Evolutionary conservation across 2,797 vertebrate genomes (phyloP).

Genomic region (Gambusia yucatana): DNA sequence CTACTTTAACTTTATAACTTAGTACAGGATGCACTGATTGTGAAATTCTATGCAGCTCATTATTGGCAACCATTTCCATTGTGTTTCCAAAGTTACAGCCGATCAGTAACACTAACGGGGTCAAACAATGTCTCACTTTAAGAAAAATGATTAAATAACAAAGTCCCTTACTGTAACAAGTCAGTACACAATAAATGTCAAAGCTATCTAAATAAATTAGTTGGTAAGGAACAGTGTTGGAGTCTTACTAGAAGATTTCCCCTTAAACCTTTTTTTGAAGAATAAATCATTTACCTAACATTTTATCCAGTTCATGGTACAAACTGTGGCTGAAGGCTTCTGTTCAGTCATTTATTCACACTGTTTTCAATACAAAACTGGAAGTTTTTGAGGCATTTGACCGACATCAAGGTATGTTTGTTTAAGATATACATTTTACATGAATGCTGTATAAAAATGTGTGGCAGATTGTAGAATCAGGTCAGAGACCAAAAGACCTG

Average conservation of each 20-base stretch:
- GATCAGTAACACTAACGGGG: background rate
- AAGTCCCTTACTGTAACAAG: background rate
- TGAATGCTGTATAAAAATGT: background rate
- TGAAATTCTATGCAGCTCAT: background rate
- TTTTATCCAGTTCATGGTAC: background rate
- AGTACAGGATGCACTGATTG: background rate
- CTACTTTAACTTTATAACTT: background rate
- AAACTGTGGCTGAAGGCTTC: background rate
- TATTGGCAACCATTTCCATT: background rate
- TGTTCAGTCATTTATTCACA: background rate
- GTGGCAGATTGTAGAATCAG: background rate
- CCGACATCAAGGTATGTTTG: background rate
- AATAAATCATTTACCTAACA: background rate
- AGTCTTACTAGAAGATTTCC: background rate
- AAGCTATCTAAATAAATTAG: background rate
- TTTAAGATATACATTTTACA: background rate
- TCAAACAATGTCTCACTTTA: background rate
- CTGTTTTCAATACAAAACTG: background rate
- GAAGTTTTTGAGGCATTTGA: background rate
- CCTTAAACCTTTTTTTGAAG: background rate
- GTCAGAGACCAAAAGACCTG: background rate
- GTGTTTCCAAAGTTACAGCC: background rate
- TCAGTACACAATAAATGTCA: background rate
- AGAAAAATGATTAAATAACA: background rate
- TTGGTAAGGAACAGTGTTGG: background rate